These are phyloP conservation scores for Lophius americanus DNA, from an alignment of 2,797 vertebrate species.

Conservation along the genomic window DNA sequence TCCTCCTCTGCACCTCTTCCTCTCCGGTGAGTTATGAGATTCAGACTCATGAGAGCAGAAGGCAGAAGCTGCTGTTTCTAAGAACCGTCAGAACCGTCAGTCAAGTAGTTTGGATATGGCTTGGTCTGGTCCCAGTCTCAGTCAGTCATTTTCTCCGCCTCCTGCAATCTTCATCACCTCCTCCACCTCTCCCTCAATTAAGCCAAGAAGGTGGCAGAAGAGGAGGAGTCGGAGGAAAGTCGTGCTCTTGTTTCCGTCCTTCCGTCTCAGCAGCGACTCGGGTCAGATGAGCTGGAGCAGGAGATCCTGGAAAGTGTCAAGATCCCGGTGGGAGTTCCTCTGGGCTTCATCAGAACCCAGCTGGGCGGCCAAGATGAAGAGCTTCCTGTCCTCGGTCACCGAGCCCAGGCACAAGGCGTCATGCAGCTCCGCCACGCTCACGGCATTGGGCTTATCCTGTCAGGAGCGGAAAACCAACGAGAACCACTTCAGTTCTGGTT, in stretches of 20 bases:
- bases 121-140: background rate
- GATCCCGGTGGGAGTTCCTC: conserved; percentile 69
- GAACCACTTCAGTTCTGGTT: background rate
- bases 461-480: background rate
- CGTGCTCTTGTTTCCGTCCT: conserved; percentile 7
- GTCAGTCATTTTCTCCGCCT: conserved; percentile 4
- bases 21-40: conserved; percentile 9
- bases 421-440: conserved; percentile 81
- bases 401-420: conserved; percentile 84
- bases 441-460: conserved; percentile 85
- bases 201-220: conserved; percentile 7
- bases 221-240: conserved; percentile 10
- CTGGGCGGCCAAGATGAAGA: conserved; percentile 86
- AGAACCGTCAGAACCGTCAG: background rate
- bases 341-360: conserved; percentile 70
- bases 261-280: background rate
- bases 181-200: conserved; percentile 34
- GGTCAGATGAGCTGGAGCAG: conserved; percentile 85
- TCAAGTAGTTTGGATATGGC: background rate
- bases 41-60: background rate
- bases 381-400: conserved; percentile 71
- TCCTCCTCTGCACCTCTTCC: conserved; percentile 37
- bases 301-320: conserved; percentile 84
- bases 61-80: conserved; percentile 1
- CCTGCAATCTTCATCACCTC: conserved; percentile 12